Evolutionary conservation across 2,888 invertebrate species (phyloP).

Genomic region (Agrilus mali): DNA sequence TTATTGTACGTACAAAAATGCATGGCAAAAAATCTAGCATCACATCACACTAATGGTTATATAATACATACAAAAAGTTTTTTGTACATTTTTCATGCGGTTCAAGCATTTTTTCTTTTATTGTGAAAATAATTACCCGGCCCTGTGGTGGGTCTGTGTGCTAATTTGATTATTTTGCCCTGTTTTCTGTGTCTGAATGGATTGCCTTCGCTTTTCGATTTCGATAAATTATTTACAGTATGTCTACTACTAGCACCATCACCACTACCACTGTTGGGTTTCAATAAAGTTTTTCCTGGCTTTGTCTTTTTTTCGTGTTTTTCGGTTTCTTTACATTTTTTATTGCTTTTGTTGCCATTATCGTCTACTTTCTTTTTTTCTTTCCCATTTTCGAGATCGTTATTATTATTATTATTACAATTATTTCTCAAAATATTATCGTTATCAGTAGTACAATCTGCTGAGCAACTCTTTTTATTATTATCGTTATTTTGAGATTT

Average conservation of each 20-base stretch:
- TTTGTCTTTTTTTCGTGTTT: conserved; percentile 8
- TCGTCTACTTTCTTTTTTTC: conserved; percentile 21
- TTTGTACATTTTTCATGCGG: background rate
- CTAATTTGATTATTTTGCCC: conserved; percentile 29
- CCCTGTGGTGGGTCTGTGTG: conserved; percentile 21
- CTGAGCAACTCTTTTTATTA: too few relatives aligned
- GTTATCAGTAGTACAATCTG: too few relatives aligned
- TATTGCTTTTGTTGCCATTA: conserved; percentile 15
- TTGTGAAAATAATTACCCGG: conserved; percentile 25
- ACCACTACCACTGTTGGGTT: conserved; percentile 2
- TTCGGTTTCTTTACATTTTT: conserved; percentile 6
- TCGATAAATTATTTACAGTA: conserved; percentile 11
- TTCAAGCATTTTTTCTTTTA: background rate
- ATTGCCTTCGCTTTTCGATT: conserved; percentile 33
- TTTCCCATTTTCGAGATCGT: conserved; percentile 10
- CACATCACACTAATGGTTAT: conserved; percentile 5
- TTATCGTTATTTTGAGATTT: too few relatives aligned
- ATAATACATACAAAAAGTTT: conserved; percentile 2
- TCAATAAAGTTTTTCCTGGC: conserved; percentile 4
- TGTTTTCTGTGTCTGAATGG: conserved; percentile 29
- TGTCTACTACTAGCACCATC: conserved; percentile 1
- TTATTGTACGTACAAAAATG: too few relatives aligned
- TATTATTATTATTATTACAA: conserved; percentile 9
- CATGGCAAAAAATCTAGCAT: background rate
- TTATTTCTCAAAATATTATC: too few relatives aligned